These are phyloP conservation scores for Whitmania pigra DNA, from an alignment of 1,140 invertebrate species.

Conservation along the genomic window DNA sequence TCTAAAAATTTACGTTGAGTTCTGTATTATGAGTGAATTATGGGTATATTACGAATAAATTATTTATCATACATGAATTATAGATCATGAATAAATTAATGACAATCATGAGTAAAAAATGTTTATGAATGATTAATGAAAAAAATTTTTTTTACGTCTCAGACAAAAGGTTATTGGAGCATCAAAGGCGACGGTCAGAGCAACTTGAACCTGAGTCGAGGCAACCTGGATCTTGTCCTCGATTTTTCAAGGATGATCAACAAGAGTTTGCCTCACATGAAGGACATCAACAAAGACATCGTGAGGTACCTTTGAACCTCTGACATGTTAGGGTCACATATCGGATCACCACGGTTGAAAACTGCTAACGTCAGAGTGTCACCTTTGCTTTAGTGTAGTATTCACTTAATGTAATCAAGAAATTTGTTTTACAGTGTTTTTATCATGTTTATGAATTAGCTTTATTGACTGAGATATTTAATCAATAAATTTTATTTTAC, in stretches of 20 bases:
- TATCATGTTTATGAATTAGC: neutral
- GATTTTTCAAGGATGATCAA: neutral
- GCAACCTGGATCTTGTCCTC: neutral
- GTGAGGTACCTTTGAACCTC: neutral
- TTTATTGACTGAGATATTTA: neutral
- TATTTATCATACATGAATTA: neutral
- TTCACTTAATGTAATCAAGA: neutral
- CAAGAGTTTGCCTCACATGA: neutral
- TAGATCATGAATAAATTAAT: neutral
- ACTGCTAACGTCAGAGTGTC: neutral
- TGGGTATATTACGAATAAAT: neutral
- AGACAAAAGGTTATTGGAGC: neutral
- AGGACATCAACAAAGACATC: neutral
- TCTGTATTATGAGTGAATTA: no score
- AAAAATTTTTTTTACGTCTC: neutral
- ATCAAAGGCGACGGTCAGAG: no score
- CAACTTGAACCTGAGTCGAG: no score
- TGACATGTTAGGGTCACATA: neutral
- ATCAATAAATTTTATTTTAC: neutral
- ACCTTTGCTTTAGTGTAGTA: neutral
- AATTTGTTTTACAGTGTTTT: neutral
- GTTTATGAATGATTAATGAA: neutral
- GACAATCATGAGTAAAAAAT: no score
- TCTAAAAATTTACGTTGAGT: no score
- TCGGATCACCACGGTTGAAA: neutral